phyloP scores from a whole-genome alignment of 2,113 vertebrate species.

The Phalacrocorax pelagicus region DNA sequence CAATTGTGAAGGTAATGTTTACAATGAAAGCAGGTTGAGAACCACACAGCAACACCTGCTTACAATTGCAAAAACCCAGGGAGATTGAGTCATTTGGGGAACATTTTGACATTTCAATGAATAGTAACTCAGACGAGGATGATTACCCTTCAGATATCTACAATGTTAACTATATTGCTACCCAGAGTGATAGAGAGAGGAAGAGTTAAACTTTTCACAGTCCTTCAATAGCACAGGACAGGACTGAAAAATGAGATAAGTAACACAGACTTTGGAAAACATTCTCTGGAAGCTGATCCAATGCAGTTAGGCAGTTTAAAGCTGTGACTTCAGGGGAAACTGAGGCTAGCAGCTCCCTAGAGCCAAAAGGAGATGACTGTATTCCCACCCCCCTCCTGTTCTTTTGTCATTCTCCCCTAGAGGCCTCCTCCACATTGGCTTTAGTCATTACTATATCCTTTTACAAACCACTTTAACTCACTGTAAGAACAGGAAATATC shows the following conservation, averaged over 20 bases:
- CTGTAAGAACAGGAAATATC: neutral
- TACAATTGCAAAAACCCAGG: neutral
- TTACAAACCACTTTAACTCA: neutral
- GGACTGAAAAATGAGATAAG: neutral
- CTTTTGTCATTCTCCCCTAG: neutral
- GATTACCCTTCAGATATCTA: neutral
- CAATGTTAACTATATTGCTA: neutral
- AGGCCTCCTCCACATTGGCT: neutral
- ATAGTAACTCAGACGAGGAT: neutral
- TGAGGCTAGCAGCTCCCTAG: neutral
- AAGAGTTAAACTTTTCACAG: neutral
- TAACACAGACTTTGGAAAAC: neutral
- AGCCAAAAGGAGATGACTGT: neutral
- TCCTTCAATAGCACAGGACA: neutral
- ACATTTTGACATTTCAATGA: neutral
- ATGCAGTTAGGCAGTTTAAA: neutral
- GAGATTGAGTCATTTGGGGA: neutral
- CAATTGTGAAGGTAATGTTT: neutral
- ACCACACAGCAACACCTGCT: fast-evolving
- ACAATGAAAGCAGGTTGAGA: neutral
- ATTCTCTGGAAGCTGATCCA: neutral
- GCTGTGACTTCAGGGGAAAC: neutral
- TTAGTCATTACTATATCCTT: neutral
- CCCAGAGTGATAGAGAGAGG: neutral
- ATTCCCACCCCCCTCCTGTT: neutral